Percentiles rank a stretch among this genome's conserved stretches.
These are phyloP conservation scores for Oligia fasciuncula DNA, from an alignment of 2,888 invertebrate species.

Conservation along the genomic window DNA sequence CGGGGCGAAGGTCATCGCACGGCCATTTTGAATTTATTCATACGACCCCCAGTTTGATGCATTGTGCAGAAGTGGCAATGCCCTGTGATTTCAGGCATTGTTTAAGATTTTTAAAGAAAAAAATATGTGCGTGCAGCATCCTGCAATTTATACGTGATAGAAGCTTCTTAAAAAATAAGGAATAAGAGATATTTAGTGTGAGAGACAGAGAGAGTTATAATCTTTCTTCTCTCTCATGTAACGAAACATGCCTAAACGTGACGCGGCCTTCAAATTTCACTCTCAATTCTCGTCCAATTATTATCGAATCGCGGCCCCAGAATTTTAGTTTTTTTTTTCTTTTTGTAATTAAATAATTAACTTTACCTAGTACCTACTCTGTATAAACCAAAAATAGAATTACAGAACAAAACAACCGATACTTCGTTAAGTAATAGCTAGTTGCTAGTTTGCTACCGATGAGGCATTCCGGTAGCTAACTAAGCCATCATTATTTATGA, in stretches of 20 bases:
- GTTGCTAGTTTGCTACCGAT: slow-evolving; percentile 36
- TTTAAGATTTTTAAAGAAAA: slow-evolving; percentile 11
- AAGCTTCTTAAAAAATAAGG: background rate
- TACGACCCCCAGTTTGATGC: slow-evolving; percentile 52
- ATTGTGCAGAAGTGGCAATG: slow-evolving; percentile 46
- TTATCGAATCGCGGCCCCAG: background rate
- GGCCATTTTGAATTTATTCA: slow-evolving; percentile 60
- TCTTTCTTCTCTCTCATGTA: background rate
- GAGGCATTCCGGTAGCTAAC: slow-evolving; percentile 49
- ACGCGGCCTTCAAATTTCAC: background rate
- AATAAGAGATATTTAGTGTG: background rate
- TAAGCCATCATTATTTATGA: slow-evolving; percentile 55
- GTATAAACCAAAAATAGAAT: slow-evolving; percentile 2
- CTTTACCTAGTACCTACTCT: too few species aligned
- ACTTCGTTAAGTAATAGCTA: slow-evolving; percentile 9
- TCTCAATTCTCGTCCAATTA: background rate
- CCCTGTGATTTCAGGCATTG: slow-evolving; percentile 29
- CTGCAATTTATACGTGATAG: background rate
- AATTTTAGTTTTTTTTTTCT: too few species aligned
- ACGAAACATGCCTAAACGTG: background rate
- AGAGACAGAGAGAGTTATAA: background rate
- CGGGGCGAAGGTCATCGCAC: slow-evolving; percentile 65
- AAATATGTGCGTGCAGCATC: background rate
- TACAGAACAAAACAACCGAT: slow-evolving; percentile 12
- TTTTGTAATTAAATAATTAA: too few species aligned